Conservation (phyloP, 2,797 vertebrate species). For the Gobionotothen gibberifrons region DNA sequence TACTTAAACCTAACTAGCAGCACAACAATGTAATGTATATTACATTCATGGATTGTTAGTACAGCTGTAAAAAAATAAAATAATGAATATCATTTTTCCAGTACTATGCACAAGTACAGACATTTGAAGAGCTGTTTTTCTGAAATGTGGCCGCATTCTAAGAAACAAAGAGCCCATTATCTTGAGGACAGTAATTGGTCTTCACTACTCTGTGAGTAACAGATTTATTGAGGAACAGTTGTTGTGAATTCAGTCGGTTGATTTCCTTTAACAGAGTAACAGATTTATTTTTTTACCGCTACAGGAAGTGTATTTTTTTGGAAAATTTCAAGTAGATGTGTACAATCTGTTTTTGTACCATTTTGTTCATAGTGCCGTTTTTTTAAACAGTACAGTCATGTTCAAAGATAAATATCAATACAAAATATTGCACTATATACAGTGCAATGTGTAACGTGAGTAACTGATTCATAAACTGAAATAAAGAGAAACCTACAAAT, state of each 20-base stretch:
- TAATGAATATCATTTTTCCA: too few species aligned
- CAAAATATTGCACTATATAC: not conserved
- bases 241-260: slow-evolving; percentile 20
- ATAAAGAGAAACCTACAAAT: slow-evolving; percentile 19
- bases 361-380: not conserved
- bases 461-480: not conserved
- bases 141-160: slow-evolving; percentile 7
- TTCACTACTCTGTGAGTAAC: slow-evolving; percentile 21
- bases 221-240: slow-evolving; percentile 48
- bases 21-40: not conserved
- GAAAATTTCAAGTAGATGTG: slow-evolving; percentile 16
- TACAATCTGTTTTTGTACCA: not conserved
- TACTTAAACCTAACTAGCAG: not conserved
- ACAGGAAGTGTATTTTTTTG: slow-evolving; percentile 15
- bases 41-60: not conserved
- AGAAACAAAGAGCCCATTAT: slow-evolving; percentile 25
- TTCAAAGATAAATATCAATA: not conserved
- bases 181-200: slow-evolving; percentile 30
- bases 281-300: slow-evolving; percentile 25
- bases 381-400: not conserved
- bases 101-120: not conserved
- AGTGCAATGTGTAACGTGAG: slow-evolving; percentile 13
- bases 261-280: slow-evolving; percentile 34
- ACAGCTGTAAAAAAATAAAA: not conserved
- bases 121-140: slow-evolving; percentile 11